Conservation (phyloP, 2,888 invertebrate species). For the Pimpla rufipes region DNA sequence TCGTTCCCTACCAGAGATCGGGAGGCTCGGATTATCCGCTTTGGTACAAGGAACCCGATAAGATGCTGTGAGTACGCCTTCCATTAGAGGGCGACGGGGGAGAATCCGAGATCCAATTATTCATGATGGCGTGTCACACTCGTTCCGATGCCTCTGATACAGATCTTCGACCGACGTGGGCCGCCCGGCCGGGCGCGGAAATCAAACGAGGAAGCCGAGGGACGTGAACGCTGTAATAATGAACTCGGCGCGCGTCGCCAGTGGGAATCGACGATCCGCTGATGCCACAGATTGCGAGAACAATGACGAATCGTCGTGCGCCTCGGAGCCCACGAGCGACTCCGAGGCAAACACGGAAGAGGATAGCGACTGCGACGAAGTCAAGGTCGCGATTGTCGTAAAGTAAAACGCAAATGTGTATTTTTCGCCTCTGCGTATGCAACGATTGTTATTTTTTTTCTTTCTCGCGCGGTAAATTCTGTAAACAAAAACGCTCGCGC, state of each 20-base stretch:
- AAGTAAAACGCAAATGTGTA: constrained; percentile 28
- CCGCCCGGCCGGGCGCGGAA: constrained; percentile 7
- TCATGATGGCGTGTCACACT: constrained; percentile 41
- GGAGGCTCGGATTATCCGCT: constrained; percentile 74
- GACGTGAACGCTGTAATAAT: constrained; percentile 8
- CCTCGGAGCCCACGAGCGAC: not conserved
- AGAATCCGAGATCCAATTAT: constrained; percentile 44
- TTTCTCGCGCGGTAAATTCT: constrained; percentile 17
- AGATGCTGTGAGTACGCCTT: constrained; percentile 73
- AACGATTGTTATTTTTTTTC: constrained; percentile 1
- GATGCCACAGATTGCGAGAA: constrained; percentile 37
- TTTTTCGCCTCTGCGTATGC: not conserved
- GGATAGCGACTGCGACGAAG: constrained; percentile 29
- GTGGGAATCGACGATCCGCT: constrained; percentile 27
- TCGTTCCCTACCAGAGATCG: constrained; percentile 70
- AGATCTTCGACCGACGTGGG: constrained; percentile 19
- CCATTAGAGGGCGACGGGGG: constrained; percentile 25
- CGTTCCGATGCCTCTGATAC: constrained; percentile 24
- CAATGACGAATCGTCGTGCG: constrained; percentile 45
- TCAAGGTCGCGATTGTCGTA: constrained; percentile 39
- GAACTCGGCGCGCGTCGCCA: constrained; percentile 9
- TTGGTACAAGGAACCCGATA: constrained; percentile 78
- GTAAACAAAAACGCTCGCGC: constrained; percentile 31
- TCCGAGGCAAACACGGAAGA: constrained; percentile 37
- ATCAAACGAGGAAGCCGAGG: not conserved